Base-by-base conservation (phyloP, 1,140 invertebrate genomes). In the Cydia amplana region DNA sequence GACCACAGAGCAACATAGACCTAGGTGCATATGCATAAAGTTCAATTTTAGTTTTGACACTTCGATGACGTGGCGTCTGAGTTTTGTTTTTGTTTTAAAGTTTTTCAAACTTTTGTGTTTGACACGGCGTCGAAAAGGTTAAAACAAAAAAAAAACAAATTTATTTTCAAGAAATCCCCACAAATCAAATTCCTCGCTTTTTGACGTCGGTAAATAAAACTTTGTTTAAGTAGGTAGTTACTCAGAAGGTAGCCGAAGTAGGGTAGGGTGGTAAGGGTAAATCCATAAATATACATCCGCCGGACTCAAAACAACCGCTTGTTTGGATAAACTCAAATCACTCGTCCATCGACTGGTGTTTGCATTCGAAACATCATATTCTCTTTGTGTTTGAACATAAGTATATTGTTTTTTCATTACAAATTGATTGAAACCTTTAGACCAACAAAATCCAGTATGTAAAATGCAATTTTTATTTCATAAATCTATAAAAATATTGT, bases 241-340 rank as follows among this genome's bases (percentile, higher is more conserved):
- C 9, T 23, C 20, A 23, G 16, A 60, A 60, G 10, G 55, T 60
- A 20, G 55, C 4, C 18, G 18, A 7, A 2, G 2, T 12, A n/a
- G n/a, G n/a, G n/a, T n/a, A n/a, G n/a, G 18, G 55, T 20, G 49
- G 49, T 18, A 51, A n/a, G 49, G 49, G 49, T 51, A 51, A 51
- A 51, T 18, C 49, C 14, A 51, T n/a, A 6, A 51, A 60, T 60
- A n/a, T 60, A 23, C 23, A 60, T 60, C n/a, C 55, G 16, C 18
- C 55, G 16, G n/a, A 18, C 55, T 60, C 55, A 60, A 60, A 60
- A 60, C 55, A 60, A 60, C 18, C 16, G 18, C 23, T 10, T 60
- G 55, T 60, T 60, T 60, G 55, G 9, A 60, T 60, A 60, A 60
- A 60, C 55, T 60, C 55, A 60, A 60, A 60, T 60, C 18, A 60